Base-by-base conservation (phyloP, 92 coral and sea anemone genomes). In the Meandrina meandrites region DNA sequence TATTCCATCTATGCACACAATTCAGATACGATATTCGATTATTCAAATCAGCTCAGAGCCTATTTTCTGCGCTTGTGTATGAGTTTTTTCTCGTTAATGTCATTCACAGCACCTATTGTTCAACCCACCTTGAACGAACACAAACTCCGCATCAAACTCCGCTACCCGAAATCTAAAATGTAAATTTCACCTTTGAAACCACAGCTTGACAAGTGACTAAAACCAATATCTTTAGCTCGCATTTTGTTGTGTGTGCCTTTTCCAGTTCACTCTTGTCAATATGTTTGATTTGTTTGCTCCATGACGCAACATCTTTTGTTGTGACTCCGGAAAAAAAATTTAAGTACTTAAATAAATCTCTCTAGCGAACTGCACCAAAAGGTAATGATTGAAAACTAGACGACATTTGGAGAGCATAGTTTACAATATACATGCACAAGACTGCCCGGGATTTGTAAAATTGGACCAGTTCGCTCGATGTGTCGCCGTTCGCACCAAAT, bases 251-350 rank as follows among this genome's bases (percentile, higher is more conserved):
- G 76, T 76, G 51, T 85, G 88, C 82, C 88, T 67, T 85, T 85
- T 85, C 64, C 88, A 85, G 88, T 70, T 85, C 82, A 66, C 5
- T 47, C 51, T 45, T 85, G 88, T 64, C 88, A 78, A 48, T 78
- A 76, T 48, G 82, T 85, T 75, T 78, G 88, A 85, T 85, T 85
- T 85, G 81, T 76, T 76, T 85, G 83, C 76, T 16, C 31, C 88
- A 75, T 85, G 88, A 85, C 88, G 88, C 82, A 76, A 85, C 83
- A 76, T 47, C 88, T 76, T 76, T 85, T 85, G 88, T 85, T 76
- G 58, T 27, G 30, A 85, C 51, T 85, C 88, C 88, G 88, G 88
- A 64, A 85, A 85, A 51, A 27, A 84, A 85, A 85, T 83, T 37
- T 76, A 57, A 45, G 82, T 85, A 64, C 88, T 77, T 85, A 85